These are phyloP conservation scores for Florisuga fusca DNA, from an alignment of 2,797 vertebrate genomes.

Conservation along the genomic window DNA sequence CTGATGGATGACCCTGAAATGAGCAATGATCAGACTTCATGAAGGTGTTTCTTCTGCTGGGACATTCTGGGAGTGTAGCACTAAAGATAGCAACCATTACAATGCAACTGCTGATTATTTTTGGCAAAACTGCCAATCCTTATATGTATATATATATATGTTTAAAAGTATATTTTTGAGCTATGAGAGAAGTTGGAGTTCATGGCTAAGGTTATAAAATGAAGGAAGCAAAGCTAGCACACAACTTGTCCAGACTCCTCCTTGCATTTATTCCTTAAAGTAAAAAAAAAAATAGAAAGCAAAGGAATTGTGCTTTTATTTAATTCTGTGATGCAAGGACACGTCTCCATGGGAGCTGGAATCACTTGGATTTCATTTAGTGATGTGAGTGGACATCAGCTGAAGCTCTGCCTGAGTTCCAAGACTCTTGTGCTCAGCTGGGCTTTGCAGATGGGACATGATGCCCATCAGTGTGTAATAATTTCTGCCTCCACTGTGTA, in stretches of 20 bases:
- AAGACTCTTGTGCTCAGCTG: neutral
- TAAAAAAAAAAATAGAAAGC: neutral
- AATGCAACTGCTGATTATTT: neutral
- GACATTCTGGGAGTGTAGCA: neutral
- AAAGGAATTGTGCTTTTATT: neutral
- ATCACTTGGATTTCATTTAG: neutral
- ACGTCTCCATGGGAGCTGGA: neutral
- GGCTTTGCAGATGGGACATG: neutral
- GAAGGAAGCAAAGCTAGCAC: neutral
- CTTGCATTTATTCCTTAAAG: neutral
- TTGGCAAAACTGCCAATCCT: neutral
- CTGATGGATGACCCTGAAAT: accelerated
- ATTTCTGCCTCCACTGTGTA: neutral
- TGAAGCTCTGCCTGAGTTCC: neutral
- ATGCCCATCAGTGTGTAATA: accelerated
- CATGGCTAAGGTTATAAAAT: neutral
- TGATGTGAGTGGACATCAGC: neutral
- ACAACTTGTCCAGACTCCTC: neutral
- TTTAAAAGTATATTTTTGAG: neutral
- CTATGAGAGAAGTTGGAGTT: neutral
- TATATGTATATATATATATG: no score
- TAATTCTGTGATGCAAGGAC: neutral
- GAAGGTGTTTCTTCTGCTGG: neutral
- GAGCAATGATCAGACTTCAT: neutral
- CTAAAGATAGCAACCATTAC: neutral